These are phyloP conservation scores for Littorina saxatilis DNA, from an alignment of 1,140 invertebrate species.

Conservation along the genomic window DNA sequence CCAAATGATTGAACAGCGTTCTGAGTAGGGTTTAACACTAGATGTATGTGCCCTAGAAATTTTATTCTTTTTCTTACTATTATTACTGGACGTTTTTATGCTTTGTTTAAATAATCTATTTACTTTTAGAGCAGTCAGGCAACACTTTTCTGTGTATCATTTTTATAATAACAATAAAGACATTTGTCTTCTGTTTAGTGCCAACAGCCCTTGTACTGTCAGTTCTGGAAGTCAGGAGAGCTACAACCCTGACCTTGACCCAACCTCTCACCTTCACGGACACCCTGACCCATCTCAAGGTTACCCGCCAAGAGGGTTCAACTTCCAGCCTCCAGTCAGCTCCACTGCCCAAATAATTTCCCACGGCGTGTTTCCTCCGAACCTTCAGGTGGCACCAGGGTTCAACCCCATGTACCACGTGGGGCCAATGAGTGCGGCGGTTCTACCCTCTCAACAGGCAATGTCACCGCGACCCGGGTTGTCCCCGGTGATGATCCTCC, in stretches of 20 bases:
- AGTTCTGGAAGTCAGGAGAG: constrained; percentile 16
- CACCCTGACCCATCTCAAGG: neutral
- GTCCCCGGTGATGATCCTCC: constrained; percentile 61
- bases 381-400: neutral
- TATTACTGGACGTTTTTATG: too few species aligned
- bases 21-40: too few species aligned
- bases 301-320: neutral
- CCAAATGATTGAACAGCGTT: too few species aligned
- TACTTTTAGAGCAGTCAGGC: too few species aligned
- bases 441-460: constrained; percentile 4
- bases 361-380: neutral
- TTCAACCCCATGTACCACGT: constrained; percentile 48
- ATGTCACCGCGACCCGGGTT: constrained; percentile 36
- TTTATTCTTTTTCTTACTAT: too few species aligned
- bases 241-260: constrained; percentile 5
- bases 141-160: too few species aligned
- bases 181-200: too few species aligned
- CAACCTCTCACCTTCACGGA: neutral
- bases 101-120: too few species aligned
- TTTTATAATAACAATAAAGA: too few species aligned
- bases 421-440: constrained; percentile 40
- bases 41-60: too few species aligned
- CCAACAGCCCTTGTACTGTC: neutral
- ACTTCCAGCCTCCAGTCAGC: constrained; percentile 2
- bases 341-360: constrained; percentile 5